Conservation (phyloP, 2,797 vertebrate species). For the Rhinella marina region DNA sequence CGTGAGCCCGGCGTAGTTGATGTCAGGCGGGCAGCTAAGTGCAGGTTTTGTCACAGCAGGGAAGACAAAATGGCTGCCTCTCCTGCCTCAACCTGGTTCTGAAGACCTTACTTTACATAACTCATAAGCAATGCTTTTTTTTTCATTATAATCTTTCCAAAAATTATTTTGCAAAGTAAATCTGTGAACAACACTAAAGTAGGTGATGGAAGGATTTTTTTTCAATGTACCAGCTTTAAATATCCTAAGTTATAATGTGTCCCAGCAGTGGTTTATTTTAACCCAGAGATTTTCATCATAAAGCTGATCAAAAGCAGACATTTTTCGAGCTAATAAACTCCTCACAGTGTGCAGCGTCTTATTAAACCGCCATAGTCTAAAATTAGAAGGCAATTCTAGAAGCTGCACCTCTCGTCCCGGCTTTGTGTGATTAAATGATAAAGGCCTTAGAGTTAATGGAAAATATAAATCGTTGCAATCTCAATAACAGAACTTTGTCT, state of each 20-base stretch:
- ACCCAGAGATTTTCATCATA: conserved; percentile 55
- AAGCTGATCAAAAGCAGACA: conserved; percentile 56
- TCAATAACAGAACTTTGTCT: conserved; percentile 54
- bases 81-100: neutral
- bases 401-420: conserved; percentile 51
- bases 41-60: no score
- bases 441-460: conserved; percentile 56
- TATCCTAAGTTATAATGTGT: conserved; percentile 34
- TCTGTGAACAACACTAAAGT: conserved; percentile 32
- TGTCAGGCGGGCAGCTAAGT: no score
- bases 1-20: no score
- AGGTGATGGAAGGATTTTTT: neutral
- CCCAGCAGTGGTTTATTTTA: conserved; percentile 62
- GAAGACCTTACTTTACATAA: no score
- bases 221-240: conserved; percentile 37
- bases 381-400: conserved; percentile 56
- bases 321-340: conserved; percentile 59
- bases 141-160: neutral
- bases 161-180: conserved; percentile 4
- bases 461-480: conserved; percentile 61
- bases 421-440: conserved; percentile 63
- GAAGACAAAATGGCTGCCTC: no score
- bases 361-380: conserved; percentile 61
- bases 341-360: conserved; percentile 54
- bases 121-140: neutral